Base-by-base conservation (phyloP, 30 jellyfish, hydroid and myxozoan species). In the Catostylus mosaicus region DNA sequence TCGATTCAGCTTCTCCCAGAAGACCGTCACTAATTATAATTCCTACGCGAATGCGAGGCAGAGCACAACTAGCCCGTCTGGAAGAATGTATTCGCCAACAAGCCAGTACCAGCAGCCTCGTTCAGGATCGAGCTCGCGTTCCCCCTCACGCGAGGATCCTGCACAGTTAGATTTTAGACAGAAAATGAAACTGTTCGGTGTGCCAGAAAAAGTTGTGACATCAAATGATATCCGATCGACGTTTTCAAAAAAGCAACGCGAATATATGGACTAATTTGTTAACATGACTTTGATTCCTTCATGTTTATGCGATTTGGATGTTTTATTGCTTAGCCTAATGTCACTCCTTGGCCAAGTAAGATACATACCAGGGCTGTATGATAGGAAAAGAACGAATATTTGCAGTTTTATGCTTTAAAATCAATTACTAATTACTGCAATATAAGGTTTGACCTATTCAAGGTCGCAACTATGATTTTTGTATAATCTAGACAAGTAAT, bases 121-220 rank as follows among this genome's bases (percentile, higher is more conserved):
- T 12, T 32, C 77, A 14, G 73, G 68, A 30, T 59, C 84, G 52
- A 62, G 66, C 31, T 30, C 91, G 7, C 72, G 84, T 72, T 34
- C 84, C 0, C 78, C 91, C 35, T 48, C 78, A 8, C 84, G 85
- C 9, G 97, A 86, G 23, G 96, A 80, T 43, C 98, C 98, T 24
- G 96, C 92, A 54, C 80, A 33, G 24, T 77, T 92, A 50, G 94
- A 81, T 57, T 86, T 92, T 68, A 87, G 67, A 61, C 91, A 95
- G 73, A 86, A 87, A 48, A 86, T 92, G 96, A 92, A 87, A 64
- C 65, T 86, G 95, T 92, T 92, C 81, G 95, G 96, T 3, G 48
- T 30, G 36, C 68, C 73, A 18, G 83, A 79, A 47, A 64, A 64
- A 47, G 4, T 47, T 11, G 79, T 60, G 6, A 30, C 89, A 0